Base-by-base conservation (phyloP, 2,888 invertebrate genomes). In the Pandemis cinnamomeana region DNA sequence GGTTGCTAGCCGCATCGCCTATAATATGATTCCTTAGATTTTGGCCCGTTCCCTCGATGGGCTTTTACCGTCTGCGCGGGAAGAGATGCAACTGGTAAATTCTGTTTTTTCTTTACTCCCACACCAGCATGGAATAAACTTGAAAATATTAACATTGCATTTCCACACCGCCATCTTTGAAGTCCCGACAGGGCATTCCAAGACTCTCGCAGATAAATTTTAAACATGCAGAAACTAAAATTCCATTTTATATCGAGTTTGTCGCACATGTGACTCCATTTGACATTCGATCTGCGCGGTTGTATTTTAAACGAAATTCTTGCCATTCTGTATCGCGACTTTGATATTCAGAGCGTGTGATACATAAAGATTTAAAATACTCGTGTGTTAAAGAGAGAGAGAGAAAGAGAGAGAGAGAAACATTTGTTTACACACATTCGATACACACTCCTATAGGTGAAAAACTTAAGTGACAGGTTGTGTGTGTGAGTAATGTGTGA, bases 281-380 rank as follows among this genome's bases (percentile, higher is more conserved):
- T 67, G 58, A 67, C 67, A 67, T 67, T 67, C 67, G 67, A 67
- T 67, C 55, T 58, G 42, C 46, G 63, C 20, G 13, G 44, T 58
- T 27, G 27, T 58, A 58, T 58, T 58, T 58, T 58, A 58, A 58
- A 58, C 27, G 58, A 58, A 36, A 58, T 58, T 58, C 27, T 27
- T 58, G 20, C 7, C 11, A 27, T 55, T 55, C 10, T 55, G 55
- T 27, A 58, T 58, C n/a, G 55, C 15, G 55, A 20, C 55, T 53
- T 53, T 55, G 55, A 7, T 7, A 20, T 55, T 55, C 20, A 55
- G 20, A 55, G 55, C 15, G 7, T 7, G 8, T n/a, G 53, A 20
- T 10, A 55, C 15, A 55, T 55, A 8, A 7, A 15, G 55, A 55
- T 55, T 20, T 55, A 53, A 15, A 53, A 53, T 15, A 53, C 8